Evolutionary conservation across 2,113 vertebrate genomes (phyloP), one percentile per base, ranked within the genome.

Genomic region (Tamias sibiricus): DNA sequence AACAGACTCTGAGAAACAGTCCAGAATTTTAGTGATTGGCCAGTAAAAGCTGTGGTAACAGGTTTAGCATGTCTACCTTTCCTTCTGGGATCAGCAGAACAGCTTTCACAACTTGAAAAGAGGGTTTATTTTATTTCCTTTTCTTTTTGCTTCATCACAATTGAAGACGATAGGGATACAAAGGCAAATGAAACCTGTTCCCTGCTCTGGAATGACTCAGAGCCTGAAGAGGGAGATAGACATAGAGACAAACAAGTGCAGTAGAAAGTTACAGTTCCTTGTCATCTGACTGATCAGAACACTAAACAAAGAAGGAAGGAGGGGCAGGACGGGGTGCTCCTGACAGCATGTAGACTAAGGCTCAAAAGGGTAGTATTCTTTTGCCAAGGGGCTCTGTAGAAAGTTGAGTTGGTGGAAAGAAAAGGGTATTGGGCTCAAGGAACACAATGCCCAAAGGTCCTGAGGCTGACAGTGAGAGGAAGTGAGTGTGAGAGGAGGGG

Each of bases 121-220:
- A 80, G 40, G 40, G 52, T 62, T 80, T 80, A 37, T 95, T 95
- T 74, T 82, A 40, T 89, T 93, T 83, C 95, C 94, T 87, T 90
- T 86, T 44, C 82, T 89, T 0, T 86, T 75, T 3, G 2, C 82
- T 87, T 90, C 40, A 30, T 77, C 90, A 94, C 82, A 69, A 3
- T 32, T 49, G 76, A 74, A 87, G 92, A 64, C 0, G 0, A 6
- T 12, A 40, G 49, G 72, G 75, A 30, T 66, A 57, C 84, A 90
- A 87, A 91, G 81, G 80, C 75, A 28, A 26, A 1, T 37, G 94
- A 97, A 97, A 93, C 79, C 82, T 4, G 37, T 59, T 17, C 62
- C 47, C 40, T 75, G 86, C 89, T 59, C 82, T n/a, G 74, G 49
- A 91, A 69, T 26, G 62, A 80, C 92, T 90, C 52, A 40, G 76